Evolutionary conservation across 2,797 vertebrate species (phyloP).

Genomic region (Rhinogobio ventralis): DNA sequence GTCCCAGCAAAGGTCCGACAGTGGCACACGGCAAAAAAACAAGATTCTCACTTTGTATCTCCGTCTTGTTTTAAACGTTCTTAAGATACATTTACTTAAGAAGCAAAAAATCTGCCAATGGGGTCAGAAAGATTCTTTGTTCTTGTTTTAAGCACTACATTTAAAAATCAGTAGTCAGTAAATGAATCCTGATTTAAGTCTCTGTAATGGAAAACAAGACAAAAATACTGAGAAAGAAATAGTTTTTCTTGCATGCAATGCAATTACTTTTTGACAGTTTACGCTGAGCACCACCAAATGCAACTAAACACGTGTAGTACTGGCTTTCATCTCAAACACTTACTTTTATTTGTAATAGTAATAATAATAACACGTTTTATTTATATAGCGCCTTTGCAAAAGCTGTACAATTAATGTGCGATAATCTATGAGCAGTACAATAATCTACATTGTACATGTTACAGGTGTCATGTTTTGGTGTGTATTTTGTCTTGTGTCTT

Average conservation of each 20-base stretch:
- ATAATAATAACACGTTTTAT: neutral
- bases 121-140: too few species aligned
- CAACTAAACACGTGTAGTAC: neutral
- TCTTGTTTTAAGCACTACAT: too few species aligned
- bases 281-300: constrained; percentile 24
- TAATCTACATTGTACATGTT: constrained; percentile 9
- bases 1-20: constrained; percentile 75
- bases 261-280: constrained; percentile 51
- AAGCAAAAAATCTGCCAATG: too few species aligned
- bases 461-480: neutral
- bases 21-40: constrained; percentile 1
- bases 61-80: too few species aligned
- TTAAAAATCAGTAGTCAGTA: too few species aligned
- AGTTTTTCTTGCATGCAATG: constrained; percentile 54
- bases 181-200: too few species aligned
- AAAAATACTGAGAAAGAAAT: neutral
- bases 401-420: neutral
- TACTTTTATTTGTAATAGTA: constrained; percentile 16
- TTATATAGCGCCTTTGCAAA: constrained; percentile 34
- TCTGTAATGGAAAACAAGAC: neutral
- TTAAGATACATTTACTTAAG: too few species aligned
- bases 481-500: constrained; percentile 10
- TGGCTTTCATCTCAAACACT: neutral
- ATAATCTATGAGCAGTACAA: neutral
- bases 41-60: too few species aligned